Percentiles rank a stretch among this genome's conserved stretches.
Conservation (phyloP, 1,140 invertebrate species). For the Paracyclopina nana region DNA sequence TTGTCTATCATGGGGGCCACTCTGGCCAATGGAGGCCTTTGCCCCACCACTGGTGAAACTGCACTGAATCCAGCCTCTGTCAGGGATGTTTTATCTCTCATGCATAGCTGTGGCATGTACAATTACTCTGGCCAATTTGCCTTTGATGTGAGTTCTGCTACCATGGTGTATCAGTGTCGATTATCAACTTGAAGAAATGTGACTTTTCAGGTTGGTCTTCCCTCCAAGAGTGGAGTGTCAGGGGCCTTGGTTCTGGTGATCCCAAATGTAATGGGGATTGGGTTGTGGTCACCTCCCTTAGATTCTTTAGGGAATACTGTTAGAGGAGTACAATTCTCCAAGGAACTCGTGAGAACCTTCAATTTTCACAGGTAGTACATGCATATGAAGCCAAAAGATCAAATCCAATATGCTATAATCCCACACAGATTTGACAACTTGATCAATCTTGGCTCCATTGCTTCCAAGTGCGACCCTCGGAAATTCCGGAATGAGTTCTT, state of each 20-base stretch:
- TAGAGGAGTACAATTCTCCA: slow-evolving; percentile 72
- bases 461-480: not conserved
- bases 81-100: slow-evolving; percentile 28
- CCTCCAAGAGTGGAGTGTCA: slow-evolving; percentile 92
- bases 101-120: slow-evolving; percentile 45
- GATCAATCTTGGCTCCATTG: not conserved
- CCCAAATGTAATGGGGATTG: slow-evolving; percentile 90
- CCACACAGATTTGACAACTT: slow-evolving; percentile 77
- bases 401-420: too few species aligned
- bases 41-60: slow-evolving; percentile 37
- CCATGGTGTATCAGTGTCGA: too few species aligned
- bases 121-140: slow-evolving; percentile 27
- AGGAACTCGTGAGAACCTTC: slow-evolving; percentile 28
- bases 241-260: slow-evolving; percentile 82
- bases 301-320: slow-evolving; percentile 77
- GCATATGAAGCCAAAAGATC: too few species aligned
- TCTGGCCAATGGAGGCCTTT: slow-evolving; percentile 40
- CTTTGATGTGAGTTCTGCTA: slow-evolving; percentile 22
- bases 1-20: slow-evolving; percentile 37
- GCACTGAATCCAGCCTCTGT: slow-evolving; percentile 25
- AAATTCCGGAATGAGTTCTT: not conserved
- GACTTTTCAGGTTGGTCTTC: slow-evolving; percentile 59
- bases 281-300: slow-evolving; percentile 79
- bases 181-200: too few species aligned
- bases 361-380: too few species aligned